Base-by-base conservation (phyloP, 2,113 vertebrate species). In the Fukomys damarensis region DNA sequence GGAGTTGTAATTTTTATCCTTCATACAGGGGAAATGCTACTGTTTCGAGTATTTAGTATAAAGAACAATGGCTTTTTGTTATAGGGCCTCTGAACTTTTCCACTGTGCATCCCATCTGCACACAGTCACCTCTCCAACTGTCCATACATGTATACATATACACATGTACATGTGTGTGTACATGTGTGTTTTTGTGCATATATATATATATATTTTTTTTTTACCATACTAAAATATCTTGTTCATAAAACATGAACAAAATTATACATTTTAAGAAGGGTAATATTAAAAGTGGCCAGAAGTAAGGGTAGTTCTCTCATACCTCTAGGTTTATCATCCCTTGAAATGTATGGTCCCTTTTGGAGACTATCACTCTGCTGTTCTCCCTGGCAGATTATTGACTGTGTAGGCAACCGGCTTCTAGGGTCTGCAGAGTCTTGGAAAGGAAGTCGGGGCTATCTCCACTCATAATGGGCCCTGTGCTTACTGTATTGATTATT, bases 121-220 rank as follows among this genome's bases (percentile, higher is more conserved):
- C 8, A 79, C 16, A 77, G 28, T 65, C 49, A 26, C 30, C 52
- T 72, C 1, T 83, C 49, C 26, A 46, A 43, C 4, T 81, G 66
- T 35, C 38, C 17, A 0, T 20, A 0, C 20, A 0, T 24, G 26
- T 56, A 26, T 52, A 43, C 20, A 5, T 58, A 13, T 30, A 7
- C 20, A 30, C 35, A 24, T 35, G 17, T 38, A 30, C 54, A 3
- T 43, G 41, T 38, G 1, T 86, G 8, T 22, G 5, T 59, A 26
- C 0, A 0, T 76, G 0, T 93, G 20, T 63, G 32, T 56, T 6
- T 52, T 26, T 79, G 10, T 3, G 4, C 6, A 9, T 38, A 10
- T 12, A 49, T 46, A 1, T 49, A n/a, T 35, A 58, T n/a, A n/a
- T n/a, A n/a, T n/a, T n/a, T n/a, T n/a, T n/a, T n/a, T 22, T 65